Base-by-base conservation (phyloP, 2,113 vertebrate species). In the Elaphurus davidianus region DNA sequence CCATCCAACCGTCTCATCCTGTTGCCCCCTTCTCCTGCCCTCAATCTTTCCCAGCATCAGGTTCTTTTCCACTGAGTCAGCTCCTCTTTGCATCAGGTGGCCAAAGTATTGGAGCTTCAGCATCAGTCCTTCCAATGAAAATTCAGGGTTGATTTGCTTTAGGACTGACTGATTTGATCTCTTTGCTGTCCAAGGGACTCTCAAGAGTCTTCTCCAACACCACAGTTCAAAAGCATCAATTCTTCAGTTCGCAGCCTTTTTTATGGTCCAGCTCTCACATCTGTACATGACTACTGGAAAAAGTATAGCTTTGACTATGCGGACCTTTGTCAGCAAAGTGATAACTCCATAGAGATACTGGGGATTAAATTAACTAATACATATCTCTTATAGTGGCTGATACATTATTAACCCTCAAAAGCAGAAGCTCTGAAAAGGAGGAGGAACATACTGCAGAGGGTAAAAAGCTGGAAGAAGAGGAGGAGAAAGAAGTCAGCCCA, bases 201-300 rank as follows among this genome's bases (percentile, higher is more conserved):
- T 40, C 36, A 40, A 12, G 19, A 23, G 19, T 74, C 19, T 40
- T 74, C 36, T 74, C 21, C 67, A 74, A 40, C 36, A 74, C 10
- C 67, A 40, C 67, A 74, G 67, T 74, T 74, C n/a, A 74, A 74
- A 74, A 74, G 10, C 67, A 74, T 25, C 67, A 40, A 3, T 74
- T 74, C 36, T 40, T 40, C 67, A 23, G 67, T 74, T 40, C 0
- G 0, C 67, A 74, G 67, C 21, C 19, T 71, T 74, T 40, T 23
- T 40, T 40, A 40, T 40, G 67, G n/a, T 25, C 36, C 67, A 25
- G 36, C 67, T 74, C 36, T 74, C 67, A 40, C 67, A 74, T 74
- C 67, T 74, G 36, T 74, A 74, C 21, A 40, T 6, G 67, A 74
- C 10, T 40, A 23, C 19, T 40, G 36, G 67, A 25, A 74, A 40